Evolutionary conservation across 2,888 invertebrate genomes (phyloP).

Genomic region (Euplexia lucipara): DNA sequence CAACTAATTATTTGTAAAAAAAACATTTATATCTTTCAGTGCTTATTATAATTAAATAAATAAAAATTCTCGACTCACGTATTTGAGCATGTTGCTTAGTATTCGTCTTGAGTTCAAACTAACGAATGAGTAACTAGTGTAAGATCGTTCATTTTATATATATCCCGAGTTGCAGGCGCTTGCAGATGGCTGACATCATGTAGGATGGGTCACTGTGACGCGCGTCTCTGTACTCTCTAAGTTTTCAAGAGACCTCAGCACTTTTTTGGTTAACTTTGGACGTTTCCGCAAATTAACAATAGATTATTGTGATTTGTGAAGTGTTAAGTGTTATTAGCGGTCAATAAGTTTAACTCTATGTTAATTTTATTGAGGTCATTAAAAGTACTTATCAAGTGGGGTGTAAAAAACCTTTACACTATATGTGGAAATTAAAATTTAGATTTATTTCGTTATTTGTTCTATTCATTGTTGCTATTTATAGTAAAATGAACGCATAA

Average conservation of each 20-base stretch:
- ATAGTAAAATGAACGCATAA: background rate
- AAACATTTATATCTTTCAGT: constrained; percentile 52
- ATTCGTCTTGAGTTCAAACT: constrained; percentile 87
- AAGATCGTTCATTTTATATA: constrained; percentile 87
- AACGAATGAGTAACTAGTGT: constrained; percentile 89
- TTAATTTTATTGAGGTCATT: background rate
- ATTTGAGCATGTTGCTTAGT: constrained; percentile 89
- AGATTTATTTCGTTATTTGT: background rate
- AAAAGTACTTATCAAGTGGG: background rate
- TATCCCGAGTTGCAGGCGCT: constrained; percentile 83
- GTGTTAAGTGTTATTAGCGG: no score
- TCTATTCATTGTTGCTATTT: background rate
- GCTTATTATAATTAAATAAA: constrained; percentile 62
- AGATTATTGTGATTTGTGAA: constrained; percentile 46
- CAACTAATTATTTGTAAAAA: constrained; percentile 64
- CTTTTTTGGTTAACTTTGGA: constrained; percentile 76
- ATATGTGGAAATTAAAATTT: background rate
- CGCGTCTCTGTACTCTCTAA: constrained; percentile 70
- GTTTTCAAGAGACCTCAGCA: constrained; percentile 68
- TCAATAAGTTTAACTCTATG: background rate
- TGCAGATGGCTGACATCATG: constrained; percentile 85
- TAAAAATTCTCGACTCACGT: constrained; percentile 81
- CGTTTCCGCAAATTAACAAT: constrained; percentile 65
- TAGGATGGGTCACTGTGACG: constrained; percentile 77
- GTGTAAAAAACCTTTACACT: background rate